Base-by-base conservation (phyloP, 2,888 invertebrate species). In the Hirtodrosophila histrioides region DNA sequence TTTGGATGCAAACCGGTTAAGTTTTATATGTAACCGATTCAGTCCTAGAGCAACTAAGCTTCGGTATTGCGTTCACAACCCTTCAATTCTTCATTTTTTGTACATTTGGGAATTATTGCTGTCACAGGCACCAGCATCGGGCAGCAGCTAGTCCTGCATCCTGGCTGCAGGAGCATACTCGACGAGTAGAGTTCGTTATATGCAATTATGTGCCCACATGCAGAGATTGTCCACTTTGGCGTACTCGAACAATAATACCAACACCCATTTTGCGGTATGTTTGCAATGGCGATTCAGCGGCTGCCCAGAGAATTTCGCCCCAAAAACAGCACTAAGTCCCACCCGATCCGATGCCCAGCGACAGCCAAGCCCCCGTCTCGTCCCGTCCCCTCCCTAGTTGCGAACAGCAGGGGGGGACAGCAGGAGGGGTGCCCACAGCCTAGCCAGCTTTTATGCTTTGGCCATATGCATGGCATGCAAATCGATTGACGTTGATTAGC, bases 401-500 rank as follows among this genome's bases (percentile, higher is more conserved):
- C 27, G 6, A 36, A 4, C 43, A 10, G 4, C 23, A 24, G 17
- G n/a, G n/a, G n/a, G n/a, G 27, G 27, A 27, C 3, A 46, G 23
- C 49, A 10, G 35, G 49, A 39, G 36, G 40, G 23, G 33, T 33
- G 33, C 45, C 7, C 29, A n/a, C 29, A 17, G 40, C 31, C 8
- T 41, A 39, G 55, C 5, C 50, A 27, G 65, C 70, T 66, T 78
- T 86, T 75, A 68, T 66, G 81, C 81, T 70, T 53, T 71, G 64
- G 67, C 45, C 65, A 67, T 66, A 75, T 70, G 62, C 78, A 67
- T 68, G 68, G 75, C 77, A 86, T 79, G 72, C 77, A 82, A 83
- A 86, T 87, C 88, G 88, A 88, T 89, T 89, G 79, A 87, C 75
- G 86, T 89, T 89, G 89, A 88, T 89, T 88, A 88, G 87, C 89